Evolutionary conservation across 2,797 vertebrate species (phyloP), one percentile per base, ranked within the genome.

Genomic region (Catamblyrhynchus diadema): DNA sequence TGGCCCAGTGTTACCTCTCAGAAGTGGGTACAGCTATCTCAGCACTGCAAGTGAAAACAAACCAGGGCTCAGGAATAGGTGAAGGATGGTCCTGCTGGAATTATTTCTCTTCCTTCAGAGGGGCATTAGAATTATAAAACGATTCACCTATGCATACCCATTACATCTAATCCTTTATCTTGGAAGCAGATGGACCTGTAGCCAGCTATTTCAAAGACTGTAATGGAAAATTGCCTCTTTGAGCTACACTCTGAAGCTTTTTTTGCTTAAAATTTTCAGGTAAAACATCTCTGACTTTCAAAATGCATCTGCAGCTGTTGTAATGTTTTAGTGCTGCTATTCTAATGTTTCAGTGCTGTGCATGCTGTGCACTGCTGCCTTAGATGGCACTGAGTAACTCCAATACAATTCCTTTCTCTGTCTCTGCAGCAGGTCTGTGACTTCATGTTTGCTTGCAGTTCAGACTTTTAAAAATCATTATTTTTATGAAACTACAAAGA

Each of bases 51-150:
- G 19, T 17, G 3, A 56, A 93, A 91, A n/a, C 56, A 75, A 65
- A 56, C 20, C 56, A 44, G 41, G 30, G 20, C 12, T 69, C 48
- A 64, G 74, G 39, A 59, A 24, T 4, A 82, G 64, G 35, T 41
- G 32, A 70, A 81, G 37, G 73, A 32, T 78, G 24, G 14, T 79
- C 51, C 23, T 89, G 23, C 50, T 88, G 41, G 44, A 75, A 39
- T 44, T 67, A 51, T 37, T 90, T 50, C 24, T 86, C 23, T 77
- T 85, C 50, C 42, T 81, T 96, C 75, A 91, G 81, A 62, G 47
- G 5, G 14, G 32, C 35, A 62, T 72, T 93, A 65, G 70, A 91
- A 62, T 45, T 56, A 37, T 39, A 65, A 74, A 95, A 8, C 0
- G 0, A 59, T 32, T 71, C 71, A 53, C 8, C 41, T 66, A 11